Evolutionary conservation across 2,797 vertebrate species (phyloP), one percentile per base, ranked within the genome.

Genomic region (Sorex maritimensis): DNA sequence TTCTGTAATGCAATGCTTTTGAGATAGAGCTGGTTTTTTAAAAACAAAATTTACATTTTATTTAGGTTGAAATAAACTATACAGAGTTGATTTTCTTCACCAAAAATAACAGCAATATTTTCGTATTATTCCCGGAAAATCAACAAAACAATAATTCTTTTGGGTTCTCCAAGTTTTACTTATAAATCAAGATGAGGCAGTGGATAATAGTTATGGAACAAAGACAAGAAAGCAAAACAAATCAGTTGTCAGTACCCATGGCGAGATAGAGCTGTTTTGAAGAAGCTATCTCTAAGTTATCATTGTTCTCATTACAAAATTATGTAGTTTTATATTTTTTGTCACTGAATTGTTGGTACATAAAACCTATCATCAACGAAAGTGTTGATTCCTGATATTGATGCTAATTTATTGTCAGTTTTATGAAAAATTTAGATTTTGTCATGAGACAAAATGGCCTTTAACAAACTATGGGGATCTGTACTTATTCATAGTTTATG

Each of bases 361-460:
- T 69, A 79, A 73, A 75, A 79, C 34, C 21, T 86, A 74, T 80
- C 63, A 87, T 93, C 80, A 91, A 46, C 13, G 65, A 28, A 79
- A 69, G 23, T 69, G 30, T 11, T 61, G 1, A 23, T 84, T 71
- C 26, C 1, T 67, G 21, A 1, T 34, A 71, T 75, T 26, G 44
- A 0, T 58, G 11, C 65, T 78, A 44, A 65, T 38, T 30, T 61
- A 61, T 1, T 81, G 28, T 63, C 49, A 80, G 14, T 55, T 69
- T 88, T 71, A 2, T 28, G 14, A 28, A 84, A 46, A 6, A 75
- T 67, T 91, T 93, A 75, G 13, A 9, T 46, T 75, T 69, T 71
- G 17, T 55, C 74, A n/a, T 13, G 21, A 63, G n/a, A 61, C 19
- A 72, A 6, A 52, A 63, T 63, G 44, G 49, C 73, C 8, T 49